Evolutionary conservation across 2,888 invertebrate genomes (phyloP).

Genomic region (Microctonus brassicae): DNA sequence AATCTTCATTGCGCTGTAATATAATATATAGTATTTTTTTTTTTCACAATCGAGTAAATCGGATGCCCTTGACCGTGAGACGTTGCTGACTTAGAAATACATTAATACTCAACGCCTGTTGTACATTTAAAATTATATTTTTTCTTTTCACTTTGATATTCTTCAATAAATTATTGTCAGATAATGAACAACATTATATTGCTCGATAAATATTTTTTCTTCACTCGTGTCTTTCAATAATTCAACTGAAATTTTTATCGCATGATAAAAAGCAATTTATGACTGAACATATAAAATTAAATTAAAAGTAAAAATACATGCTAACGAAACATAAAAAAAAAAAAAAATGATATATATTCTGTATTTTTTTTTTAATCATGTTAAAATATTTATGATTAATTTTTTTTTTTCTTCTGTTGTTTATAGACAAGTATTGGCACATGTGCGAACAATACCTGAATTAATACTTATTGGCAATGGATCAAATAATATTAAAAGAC

Average conservation of each 20-base stretch:
- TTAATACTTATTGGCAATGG: constrained; percentile 82
- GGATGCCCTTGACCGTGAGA: constrained; percentile 33
- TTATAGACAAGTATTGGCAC: constrained; percentile 83
- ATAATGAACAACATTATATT: background rate
- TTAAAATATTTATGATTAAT: background rate
- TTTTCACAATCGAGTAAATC: constrained; percentile 4
- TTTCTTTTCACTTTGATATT: background rate
- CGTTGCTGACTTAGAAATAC: background rate
- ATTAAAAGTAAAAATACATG: background rate
- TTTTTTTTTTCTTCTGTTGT: constrained; percentile 42
- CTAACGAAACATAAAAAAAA: background rate
- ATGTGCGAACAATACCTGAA: constrained; percentile 83
- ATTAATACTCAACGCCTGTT: background rate
- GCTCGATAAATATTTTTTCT: background rate
- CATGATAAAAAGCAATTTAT: background rate
- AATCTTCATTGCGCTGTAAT: no score
- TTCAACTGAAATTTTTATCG: background rate
- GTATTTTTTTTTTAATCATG: background rate
- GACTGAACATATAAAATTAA: background rate
- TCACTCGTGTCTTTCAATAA: background rate
- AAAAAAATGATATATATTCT: background rate
- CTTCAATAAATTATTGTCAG: background rate
- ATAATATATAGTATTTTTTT: no score
- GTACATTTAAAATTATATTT: background rate
- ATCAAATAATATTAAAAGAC: constrained; percentile 76